Evolutionary conservation across 1,140 invertebrate genomes (phyloP).

Genomic region (Lepidurus apus): DNA sequence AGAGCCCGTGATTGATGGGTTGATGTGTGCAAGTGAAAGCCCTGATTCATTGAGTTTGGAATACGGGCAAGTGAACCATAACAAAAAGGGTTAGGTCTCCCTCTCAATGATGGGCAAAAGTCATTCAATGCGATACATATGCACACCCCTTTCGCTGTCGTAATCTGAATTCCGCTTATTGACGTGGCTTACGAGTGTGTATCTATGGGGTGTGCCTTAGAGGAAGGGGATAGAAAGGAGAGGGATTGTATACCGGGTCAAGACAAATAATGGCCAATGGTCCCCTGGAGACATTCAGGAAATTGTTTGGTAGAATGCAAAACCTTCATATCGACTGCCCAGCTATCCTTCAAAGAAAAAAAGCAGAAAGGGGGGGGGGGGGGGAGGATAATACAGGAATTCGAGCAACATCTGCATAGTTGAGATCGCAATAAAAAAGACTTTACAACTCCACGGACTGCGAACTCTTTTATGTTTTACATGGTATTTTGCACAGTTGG

Average conservation of each 20-base stretch:
- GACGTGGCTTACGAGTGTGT: not conserved
- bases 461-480: not conserved
- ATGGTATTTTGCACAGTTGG: conserved; percentile 1
- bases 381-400: not conserved
- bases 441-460: not conserved
- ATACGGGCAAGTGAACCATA: conserved; percentile 12
- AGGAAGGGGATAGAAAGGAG: not conserved
- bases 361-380: not conserved
- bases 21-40: not conserved
- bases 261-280: not conserved
- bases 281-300: conserved; percentile 1
- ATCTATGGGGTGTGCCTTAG: not conserved
- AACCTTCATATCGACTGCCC: not conserved
- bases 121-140: not conserved
- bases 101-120: not conserved
- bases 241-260: not conserved
- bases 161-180: not conserved
- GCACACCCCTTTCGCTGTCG: not conserved
- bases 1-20: not conserved
- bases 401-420: too few species aligned
- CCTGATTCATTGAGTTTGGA: not conserved
- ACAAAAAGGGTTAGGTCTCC: not conserved
- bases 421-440: not conserved
- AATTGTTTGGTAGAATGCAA: not conserved
- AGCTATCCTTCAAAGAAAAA: not conserved